phyloP scores from a whole-genome alignment of 2,888 invertebrate species.

The Adelognathus sp. region DNA sequence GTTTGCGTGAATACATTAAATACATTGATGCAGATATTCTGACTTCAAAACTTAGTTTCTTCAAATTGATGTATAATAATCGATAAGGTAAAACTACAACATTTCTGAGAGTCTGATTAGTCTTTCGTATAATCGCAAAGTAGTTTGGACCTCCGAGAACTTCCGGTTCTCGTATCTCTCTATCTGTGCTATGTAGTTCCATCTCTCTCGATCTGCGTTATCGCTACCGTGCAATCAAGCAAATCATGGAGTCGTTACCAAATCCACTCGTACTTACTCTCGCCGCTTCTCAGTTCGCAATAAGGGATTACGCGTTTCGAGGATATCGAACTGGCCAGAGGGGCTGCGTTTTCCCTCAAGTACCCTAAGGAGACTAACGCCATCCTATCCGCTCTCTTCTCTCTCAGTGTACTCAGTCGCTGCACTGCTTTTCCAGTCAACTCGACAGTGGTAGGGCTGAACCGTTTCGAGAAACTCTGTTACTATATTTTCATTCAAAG shows the following conservation, averaged over 20 bases:
- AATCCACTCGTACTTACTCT: constrained; percentile 61
- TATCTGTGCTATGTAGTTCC: not conserved
- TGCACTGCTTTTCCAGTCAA: not conserved
- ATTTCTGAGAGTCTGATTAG: constrained; percentile 54
- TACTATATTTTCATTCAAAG: constrained; percentile 16
- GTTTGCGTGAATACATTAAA: no score
- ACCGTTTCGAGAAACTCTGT: constrained; percentile 18
- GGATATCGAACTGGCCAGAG: constrained; percentile 58
- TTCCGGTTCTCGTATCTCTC: constrained; percentile 36
- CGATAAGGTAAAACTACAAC: no score
- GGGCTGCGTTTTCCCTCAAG: constrained; percentile 75
- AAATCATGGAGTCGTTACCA: constrained; percentile 77
- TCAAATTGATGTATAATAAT: no score
- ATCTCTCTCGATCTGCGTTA: constrained; percentile 33
- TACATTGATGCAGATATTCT: no score
- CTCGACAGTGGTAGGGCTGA: not conserved
- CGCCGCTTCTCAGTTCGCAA: constrained; percentile 16
- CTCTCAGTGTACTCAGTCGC: no score
- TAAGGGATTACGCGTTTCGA: constrained; percentile 42
- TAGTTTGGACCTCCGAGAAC: constrained; percentile 27
- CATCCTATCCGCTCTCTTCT: constrained; percentile 16
- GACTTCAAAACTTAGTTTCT: no score
- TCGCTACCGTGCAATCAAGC: constrained; percentile 73
- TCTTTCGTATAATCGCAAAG: constrained; percentile 25
- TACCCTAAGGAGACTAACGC: constrained; percentile 75